Evolutionary conservation across 2,888 invertebrate species (phyloP), one percentile per base, ranked within the genome.

Genomic region (Amblyjoppa fuscipennis): DNA sequence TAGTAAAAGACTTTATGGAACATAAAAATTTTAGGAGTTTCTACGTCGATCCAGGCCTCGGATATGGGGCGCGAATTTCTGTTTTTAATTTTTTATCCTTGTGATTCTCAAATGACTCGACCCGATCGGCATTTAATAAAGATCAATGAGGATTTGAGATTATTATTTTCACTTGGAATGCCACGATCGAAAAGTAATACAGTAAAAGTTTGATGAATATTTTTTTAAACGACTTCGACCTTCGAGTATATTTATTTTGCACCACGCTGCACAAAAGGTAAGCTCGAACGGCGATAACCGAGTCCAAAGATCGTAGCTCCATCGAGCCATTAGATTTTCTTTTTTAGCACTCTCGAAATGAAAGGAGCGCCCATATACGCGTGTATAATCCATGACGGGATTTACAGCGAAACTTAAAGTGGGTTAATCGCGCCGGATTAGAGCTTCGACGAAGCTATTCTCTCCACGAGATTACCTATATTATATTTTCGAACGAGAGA

Each of bases 371-470:
- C 6, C 34, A 13, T 59, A 41, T 25, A n/a, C 11, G 3, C 11
- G 16, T 31, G 45, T 20, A 74, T 69, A 69, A 81, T 73, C 51
- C 56, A 28, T 61, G 68, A 77, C 51, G 51, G 34, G 61, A 75
- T 70, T 81, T 75, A 75, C 64, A 31, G 81, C 56, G 64, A 66
- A 85, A 81, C 61, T 81, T 74, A 74, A 85, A 85, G 78, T 85
- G 78, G 84, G 84, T 85, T 85, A 85, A 81, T 85, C 81, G 77
- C 56, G n/a, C 61, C 38, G 84, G 69, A 85, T 81, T 81, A 78
- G 68, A 75, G 28, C 69, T 56, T 78, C 51, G 11, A 20, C 25
- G 49, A 77, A 73, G 59, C 59, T 73, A 68, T 84, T 73, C 73
- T 68, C 77, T 61, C 53, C 9, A 51, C 61, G 45, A 77, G 74